A percentile compares a stretch with the other conserved stretches of the same genome.
Evolutionary conservation across 2,797 vertebrate species (phyloP).

Genomic region (Alosa sapidissima): DNA sequence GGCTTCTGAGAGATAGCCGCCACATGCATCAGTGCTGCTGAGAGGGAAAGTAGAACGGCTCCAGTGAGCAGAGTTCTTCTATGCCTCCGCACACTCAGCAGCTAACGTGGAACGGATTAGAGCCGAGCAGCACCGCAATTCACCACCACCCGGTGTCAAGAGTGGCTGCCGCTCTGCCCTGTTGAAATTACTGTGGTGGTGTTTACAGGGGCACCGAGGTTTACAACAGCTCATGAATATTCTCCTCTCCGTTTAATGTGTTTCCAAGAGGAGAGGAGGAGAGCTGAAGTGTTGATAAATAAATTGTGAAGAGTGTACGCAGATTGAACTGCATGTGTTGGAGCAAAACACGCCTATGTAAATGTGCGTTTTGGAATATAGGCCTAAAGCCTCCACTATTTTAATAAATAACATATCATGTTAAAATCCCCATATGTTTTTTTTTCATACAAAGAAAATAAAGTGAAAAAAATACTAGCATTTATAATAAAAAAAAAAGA

Average conservation of each 20-base stretch:
- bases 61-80: background rate
- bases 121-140: background rate
- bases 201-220: conserved; percentile 43
- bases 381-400: background rate
- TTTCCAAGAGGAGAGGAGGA: background rate
- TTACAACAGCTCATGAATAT: conserved; percentile 13
- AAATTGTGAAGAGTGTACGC: background rate
- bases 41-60: background rate
- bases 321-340: background rate
- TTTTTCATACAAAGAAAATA: too few relatives aligned
- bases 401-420: too few relatives aligned
- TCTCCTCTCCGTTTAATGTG: background rate
- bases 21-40: background rate
- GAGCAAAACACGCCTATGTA: too few relatives aligned
- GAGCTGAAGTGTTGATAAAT: background rate
- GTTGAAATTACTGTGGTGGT: conserved; percentile 32
- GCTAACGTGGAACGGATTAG: background rate
- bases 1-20: background rate
- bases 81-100: background rate
- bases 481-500: too few relatives aligned
- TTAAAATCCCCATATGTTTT: too few relatives aligned
- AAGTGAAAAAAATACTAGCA: too few relatives aligned
- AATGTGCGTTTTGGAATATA: background rate
- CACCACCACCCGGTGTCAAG: background rate
- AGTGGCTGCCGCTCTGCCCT: background rate